Conservation (phyloP, 1,140 invertebrate genomes). For the Trachymyrmex septentrionalis region DNA sequence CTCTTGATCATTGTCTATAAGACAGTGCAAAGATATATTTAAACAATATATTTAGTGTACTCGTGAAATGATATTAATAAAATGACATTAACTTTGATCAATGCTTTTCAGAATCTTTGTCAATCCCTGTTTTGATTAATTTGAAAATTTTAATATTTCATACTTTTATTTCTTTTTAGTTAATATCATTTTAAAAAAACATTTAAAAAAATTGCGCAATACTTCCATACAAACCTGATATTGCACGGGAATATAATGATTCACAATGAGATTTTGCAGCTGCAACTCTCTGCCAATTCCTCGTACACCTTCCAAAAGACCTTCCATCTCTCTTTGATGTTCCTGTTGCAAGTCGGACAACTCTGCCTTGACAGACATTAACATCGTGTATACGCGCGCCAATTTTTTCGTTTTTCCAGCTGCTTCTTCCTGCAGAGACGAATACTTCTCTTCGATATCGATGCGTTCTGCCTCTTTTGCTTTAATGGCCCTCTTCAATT, state of each 20-base stretch:
- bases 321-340: constrained; percentile 98
- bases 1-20: constrained; percentile 95
- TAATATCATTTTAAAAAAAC: not conserved
- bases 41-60: constrained; percentile 14
- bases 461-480: constrained; percentile 97
- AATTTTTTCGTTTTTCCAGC: constrained; percentile 97
- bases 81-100: not conserved
- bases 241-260: constrained; percentile 96
- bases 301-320: constrained; percentile 96
- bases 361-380: constrained; percentile 94
- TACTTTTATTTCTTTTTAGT: not conserved
- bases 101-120: not conserved
- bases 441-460: constrained; percentile 98
- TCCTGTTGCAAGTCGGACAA: constrained; percentile 96
- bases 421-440: constrained; percentile 97
- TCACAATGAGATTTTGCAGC: constrained; percentile 94
- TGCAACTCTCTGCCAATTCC: constrained; percentile 96
- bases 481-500: constrained; percentile 93
- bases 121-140: not conserved
- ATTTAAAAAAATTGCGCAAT: not conserved
- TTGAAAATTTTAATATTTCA: not conserved
- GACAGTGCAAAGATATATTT: not conserved
- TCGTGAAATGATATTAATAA: not conserved
- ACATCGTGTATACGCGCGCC: constrained; percentile 94
- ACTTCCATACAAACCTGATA: constrained; percentile 89